Conservation (phyloP, 2,888 invertebrate species). For the Pammene fasciana region DNA sequence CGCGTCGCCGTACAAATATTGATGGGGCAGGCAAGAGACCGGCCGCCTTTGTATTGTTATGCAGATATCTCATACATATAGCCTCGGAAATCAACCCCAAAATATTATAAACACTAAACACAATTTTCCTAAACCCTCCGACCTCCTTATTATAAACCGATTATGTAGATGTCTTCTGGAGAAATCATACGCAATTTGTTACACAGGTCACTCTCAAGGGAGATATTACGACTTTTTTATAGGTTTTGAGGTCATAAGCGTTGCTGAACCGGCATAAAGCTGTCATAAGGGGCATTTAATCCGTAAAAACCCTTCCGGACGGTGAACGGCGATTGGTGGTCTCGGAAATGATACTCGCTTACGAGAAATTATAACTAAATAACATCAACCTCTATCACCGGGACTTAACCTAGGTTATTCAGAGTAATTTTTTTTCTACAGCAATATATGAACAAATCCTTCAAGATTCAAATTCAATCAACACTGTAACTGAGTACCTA, state of each 20-base stretch:
- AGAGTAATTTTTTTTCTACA: too few species aligned
- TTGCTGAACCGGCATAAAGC: constrained; percentile 25
- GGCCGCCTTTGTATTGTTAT: constrained; percentile 39
- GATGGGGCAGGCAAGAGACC: constrained; percentile 54
- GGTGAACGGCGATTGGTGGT: constrained; percentile 8
- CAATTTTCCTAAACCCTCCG: background rate
- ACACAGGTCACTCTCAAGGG: constrained; percentile 25
- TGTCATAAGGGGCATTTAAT: constrained; percentile 32
- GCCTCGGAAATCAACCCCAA: constrained; percentile 10
- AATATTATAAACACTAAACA: background rate
- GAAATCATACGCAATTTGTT: constrained; percentile 30
- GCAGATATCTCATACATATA: constrained; percentile 24
- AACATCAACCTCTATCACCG: constrained; percentile 5
- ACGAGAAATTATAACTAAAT: constrained; percentile 34
- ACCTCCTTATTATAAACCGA: constrained; percentile 5
- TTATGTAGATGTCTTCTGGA: constrained; percentile 21
- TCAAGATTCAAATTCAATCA: too few species aligned
- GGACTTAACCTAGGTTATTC: background rate
- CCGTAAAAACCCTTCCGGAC: constrained; percentile 27
- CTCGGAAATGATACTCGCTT: constrained; percentile 33
- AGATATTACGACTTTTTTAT: constrained; percentile 22
- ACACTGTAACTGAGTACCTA: constrained; percentile 8
- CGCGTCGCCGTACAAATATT: constrained; percentile 53
- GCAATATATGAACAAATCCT: too few species aligned
- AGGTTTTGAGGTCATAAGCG: constrained; percentile 26